Evolutionary conservation across 2,888 invertebrate genomes (phyloP).

Genomic region (Drymonia ruficornis): DNA sequence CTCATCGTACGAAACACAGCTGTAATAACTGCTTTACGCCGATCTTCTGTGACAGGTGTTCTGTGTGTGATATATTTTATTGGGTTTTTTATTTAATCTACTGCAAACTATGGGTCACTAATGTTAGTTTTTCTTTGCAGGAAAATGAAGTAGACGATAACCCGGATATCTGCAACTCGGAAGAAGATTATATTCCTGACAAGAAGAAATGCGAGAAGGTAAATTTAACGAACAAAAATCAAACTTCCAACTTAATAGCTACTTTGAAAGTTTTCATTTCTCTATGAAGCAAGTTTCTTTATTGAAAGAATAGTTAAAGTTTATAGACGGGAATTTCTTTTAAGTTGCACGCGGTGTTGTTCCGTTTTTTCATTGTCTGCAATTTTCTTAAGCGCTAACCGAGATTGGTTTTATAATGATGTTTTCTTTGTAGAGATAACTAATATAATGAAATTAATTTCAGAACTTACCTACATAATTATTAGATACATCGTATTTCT

Average conservation of each 20-base stretch:
- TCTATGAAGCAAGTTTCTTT: constrained; percentile 3
- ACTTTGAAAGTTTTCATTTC: neutral
- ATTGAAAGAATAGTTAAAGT: constrained; percentile 9
- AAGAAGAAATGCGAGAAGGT: constrained; percentile 77
- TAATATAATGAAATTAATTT: too few species aligned
- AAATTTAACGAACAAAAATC: constrained; percentile 15
- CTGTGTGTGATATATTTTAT: too few species aligned
- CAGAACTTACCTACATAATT: too few species aligned
- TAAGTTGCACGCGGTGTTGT: neutral
- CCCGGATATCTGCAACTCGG: constrained; percentile 63
- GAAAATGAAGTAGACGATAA: constrained; percentile 72
- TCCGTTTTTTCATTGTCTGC: neutral
- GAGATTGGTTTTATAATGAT: neutral
- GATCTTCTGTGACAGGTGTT: too few species aligned
- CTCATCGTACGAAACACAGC: too few species aligned
- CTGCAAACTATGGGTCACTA: neutral
- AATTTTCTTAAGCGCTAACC: neutral
- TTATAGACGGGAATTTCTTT: neutral
- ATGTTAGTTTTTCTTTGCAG: constrained; percentile 42
- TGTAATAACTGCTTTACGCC: too few species aligned
- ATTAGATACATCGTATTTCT: too few species aligned
- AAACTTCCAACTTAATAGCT: constrained; percentile 3
- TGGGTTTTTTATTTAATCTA: too few species aligned
- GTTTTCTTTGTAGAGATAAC: too few species aligned
- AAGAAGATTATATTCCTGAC: constrained; percentile 69